These are phyloP conservation scores for Orchestia grillus DNA, from an alignment of 1,140 invertebrate genomes.

Conservation along the genomic window DNA sequence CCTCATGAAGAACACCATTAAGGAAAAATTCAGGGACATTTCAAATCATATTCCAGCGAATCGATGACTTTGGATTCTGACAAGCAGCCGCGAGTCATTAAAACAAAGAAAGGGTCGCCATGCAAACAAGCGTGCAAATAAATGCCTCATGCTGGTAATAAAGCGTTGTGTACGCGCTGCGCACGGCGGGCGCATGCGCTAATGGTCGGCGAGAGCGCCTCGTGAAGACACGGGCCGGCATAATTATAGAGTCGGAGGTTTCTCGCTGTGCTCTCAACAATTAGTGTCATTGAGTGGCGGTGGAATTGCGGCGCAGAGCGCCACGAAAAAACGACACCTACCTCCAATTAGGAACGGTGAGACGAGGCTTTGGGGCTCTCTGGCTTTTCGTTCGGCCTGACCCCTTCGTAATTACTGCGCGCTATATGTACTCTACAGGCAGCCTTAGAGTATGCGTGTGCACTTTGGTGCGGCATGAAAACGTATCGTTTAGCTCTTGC, in stretches of 20 bases:
- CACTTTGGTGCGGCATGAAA: not conserved
- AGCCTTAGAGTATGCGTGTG: not conserved
- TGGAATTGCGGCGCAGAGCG: conserved; percentile 47
- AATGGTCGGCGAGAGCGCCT: not conserved
- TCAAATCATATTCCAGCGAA: not conserved
- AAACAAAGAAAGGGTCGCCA: not conserved
- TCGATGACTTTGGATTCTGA: not conserved
- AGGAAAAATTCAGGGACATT: not conserved
- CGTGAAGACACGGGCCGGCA: conserved; percentile 40
- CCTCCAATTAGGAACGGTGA: conserved; percentile 53
- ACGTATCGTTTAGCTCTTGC: not conserved
- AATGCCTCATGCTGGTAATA: not conserved
- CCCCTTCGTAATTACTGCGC: conserved; percentile 16
- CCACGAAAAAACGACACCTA: conserved; percentile 52
- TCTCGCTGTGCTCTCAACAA: conserved; percentile 52
- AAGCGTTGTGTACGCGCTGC: not conserved
- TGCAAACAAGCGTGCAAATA: conserved; percentile 7
- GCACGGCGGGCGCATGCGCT: not conserved
- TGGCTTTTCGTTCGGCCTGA: conserved; percentile 21
- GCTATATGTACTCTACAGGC: not conserved
- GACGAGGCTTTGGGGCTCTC: conserved; percentile 50
- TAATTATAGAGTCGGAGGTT: conserved; percentile 42
- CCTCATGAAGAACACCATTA: not conserved
- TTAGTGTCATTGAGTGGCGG: conserved; percentile 56
- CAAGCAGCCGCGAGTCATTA: not conserved